A percentile compares a stretch with the other conserved stretches of the same genome.
phyloP scores from a whole-genome alignment of 2,113 vertebrate genomes.

The Narcine bancroftii region DNA sequence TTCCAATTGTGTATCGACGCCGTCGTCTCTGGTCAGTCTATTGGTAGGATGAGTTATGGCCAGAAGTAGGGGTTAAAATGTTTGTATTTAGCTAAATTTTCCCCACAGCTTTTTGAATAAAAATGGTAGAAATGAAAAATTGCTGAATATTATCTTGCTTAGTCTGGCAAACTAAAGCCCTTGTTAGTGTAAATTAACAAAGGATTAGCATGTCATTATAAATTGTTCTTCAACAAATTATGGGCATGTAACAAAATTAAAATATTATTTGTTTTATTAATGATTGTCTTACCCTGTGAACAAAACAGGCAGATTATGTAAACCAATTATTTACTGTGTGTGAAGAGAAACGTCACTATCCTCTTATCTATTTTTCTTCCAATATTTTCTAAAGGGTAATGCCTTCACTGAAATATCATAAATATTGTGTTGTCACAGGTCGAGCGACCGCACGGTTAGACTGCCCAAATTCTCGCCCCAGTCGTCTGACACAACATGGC shows the following conservation, averaged over 20 bases:
- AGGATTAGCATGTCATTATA: background rate
- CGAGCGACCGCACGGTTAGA: too few relatives aligned
- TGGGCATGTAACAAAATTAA: background rate
- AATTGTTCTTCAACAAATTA: background rate
- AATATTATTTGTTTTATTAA: background rate
- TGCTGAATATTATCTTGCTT: background rate
- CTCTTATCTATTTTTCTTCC: background rate
- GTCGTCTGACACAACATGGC: too few relatives aligned
- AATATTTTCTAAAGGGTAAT: background rate
- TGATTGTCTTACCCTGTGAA: background rate
- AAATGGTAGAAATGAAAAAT: background rate
- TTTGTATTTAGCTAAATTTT: background rate
- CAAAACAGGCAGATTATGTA: background rate
- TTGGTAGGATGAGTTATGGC: background rate
- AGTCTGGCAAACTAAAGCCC: background rate
- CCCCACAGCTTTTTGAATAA: background rate
- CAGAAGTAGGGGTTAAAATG: background rate
- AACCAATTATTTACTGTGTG: background rate
- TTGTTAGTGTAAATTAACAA: background rate
- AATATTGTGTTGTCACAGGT: background rate
- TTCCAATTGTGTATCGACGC: too few relatives aligned
- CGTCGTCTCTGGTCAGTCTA: background rate
- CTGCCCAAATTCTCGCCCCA: too few relatives aligned
- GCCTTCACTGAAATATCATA: background rate
- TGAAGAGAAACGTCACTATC: background rate